A percentile compares a stretch with the other conserved stretches of the same genome.
phyloP scores from a whole-genome alignment of 2,888 invertebrate species.

The Yponomeuta evonymella region DNA sequence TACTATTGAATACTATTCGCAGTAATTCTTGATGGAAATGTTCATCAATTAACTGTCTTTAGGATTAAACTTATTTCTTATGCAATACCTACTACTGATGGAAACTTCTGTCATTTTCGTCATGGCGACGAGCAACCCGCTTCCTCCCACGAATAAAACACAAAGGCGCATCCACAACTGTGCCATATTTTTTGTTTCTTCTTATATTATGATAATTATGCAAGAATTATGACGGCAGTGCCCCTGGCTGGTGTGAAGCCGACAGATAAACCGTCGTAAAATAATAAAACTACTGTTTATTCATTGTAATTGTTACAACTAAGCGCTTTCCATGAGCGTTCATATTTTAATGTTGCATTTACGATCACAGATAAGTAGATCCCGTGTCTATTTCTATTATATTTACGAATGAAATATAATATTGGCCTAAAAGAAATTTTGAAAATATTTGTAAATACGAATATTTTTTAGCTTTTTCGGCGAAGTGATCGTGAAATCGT shows the following conservation, averaged over 20 bases:
- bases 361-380: not conserved
- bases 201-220: conserved; percentile 17
- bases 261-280: not conserved
- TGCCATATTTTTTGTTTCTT: conserved; percentile 14
- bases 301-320: not conserved
- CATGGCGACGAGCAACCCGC: not conserved
- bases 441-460: too few species aligned
- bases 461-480: too few species aligned
- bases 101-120: not conserved
- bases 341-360: not conserved
- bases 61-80: too few species aligned
- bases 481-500: too few species aligned
- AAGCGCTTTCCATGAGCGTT: not conserved
- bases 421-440: too few species aligned
- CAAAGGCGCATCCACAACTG: not conserved
- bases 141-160: not conserved
- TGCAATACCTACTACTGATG: not conserved
- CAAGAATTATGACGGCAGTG: conserved; percentile 9
- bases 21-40: too few species aligned
- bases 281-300: not conserved
- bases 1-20: too few species aligned
- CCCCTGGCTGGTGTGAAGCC: not conserved
- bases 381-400: not conserved
- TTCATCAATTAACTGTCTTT: too few species aligned
- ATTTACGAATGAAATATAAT: too few species aligned